Conservation (phyloP, 1,140 invertebrate species). For the Elymnias hypermnestra region DNA sequence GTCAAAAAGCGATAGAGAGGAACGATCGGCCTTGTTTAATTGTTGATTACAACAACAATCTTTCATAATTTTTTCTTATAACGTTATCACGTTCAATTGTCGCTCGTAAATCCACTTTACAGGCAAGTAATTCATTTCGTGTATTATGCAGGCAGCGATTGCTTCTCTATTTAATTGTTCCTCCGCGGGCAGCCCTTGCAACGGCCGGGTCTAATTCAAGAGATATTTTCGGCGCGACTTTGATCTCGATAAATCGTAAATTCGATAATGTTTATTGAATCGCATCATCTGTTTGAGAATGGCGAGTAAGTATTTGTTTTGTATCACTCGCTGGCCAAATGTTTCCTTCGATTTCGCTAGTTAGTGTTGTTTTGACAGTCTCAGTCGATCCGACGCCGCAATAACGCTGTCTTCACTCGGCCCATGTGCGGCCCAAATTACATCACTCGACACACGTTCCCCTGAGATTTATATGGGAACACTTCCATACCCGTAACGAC, state of each 20-base stretch:
- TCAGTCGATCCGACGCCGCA: slow-evolving; percentile 39
- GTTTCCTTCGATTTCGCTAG: slow-evolving; percentile 37
- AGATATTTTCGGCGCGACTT: slow-evolving; percentile 14
- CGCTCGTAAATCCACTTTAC: background rate
- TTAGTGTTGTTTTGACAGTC: slow-evolving; percentile 59
- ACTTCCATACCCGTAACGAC: background rate
- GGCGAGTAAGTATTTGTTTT: slow-evolving; percentile 56
- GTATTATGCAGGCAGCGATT: no score
- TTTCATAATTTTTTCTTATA: no score
- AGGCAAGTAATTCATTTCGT: no score
- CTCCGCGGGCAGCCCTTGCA: background rate
- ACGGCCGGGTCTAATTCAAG: background rate
- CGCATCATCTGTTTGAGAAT: slow-evolving; percentile 26
- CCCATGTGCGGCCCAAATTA: slow-evolving; percentile 18
- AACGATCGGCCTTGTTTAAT: no score
- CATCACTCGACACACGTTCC: slow-evolving; percentile 7
- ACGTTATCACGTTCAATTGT: no score
- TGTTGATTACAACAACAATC: no score
- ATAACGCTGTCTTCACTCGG: slow-evolving; percentile 49
- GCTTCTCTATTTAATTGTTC: no score
- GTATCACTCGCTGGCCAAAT: slow-evolving; percentile 57
- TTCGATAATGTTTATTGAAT: slow-evolving; percentile 48
- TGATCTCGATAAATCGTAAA: slow-evolving; percentile 41
- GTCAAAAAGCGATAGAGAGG: no score
- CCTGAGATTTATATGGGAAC: slow-evolving; percentile 10